phyloP scores from a whole-genome alignment of 2,113 vertebrate species.

The Rutilus rutilus region DNA sequence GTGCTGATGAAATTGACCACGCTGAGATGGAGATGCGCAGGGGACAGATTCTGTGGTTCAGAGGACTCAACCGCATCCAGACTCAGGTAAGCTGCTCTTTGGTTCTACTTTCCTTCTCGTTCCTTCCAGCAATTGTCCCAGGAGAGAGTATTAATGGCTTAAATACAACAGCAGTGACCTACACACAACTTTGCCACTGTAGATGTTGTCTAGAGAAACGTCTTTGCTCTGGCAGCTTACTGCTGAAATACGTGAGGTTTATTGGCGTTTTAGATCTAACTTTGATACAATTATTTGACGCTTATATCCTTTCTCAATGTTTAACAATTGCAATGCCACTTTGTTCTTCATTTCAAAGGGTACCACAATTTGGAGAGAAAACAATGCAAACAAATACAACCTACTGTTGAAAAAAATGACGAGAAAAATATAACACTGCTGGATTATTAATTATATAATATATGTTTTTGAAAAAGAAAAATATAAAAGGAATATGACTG shows the following conservation, averaged over 20 bases:
- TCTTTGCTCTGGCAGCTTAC: not conserved
- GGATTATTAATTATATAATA: no score
- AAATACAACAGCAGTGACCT: not conserved
- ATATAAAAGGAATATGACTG: no score
- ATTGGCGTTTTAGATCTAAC: not conserved
- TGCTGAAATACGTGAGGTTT: not conserved
- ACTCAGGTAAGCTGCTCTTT: slow-evolving; percentile 86
- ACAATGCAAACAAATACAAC: not conserved
- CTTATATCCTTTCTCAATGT: not conserved
- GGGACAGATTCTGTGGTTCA: slow-evolving; percentile 98
- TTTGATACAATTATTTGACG: not conserved
- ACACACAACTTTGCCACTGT: not conserved
- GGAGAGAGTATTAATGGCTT: not conserved
- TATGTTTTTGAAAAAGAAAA: no score
- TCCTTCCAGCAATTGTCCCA: not conserved
- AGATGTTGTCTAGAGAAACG: not conserved
- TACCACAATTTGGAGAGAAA: not conserved
- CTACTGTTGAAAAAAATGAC: no score
- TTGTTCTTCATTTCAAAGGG: not conserved
- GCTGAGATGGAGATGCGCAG: slow-evolving; percentile 95
- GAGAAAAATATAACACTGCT: no score
- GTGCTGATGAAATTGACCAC: slow-evolving; percentile 91
- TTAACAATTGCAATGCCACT: not conserved
- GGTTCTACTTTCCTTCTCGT: not conserved
- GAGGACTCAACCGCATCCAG: slow-evolving; percentile 97